Conservation (phyloP, 2,113 vertebrate genomes). For the Nanorana parkeri region DNA sequence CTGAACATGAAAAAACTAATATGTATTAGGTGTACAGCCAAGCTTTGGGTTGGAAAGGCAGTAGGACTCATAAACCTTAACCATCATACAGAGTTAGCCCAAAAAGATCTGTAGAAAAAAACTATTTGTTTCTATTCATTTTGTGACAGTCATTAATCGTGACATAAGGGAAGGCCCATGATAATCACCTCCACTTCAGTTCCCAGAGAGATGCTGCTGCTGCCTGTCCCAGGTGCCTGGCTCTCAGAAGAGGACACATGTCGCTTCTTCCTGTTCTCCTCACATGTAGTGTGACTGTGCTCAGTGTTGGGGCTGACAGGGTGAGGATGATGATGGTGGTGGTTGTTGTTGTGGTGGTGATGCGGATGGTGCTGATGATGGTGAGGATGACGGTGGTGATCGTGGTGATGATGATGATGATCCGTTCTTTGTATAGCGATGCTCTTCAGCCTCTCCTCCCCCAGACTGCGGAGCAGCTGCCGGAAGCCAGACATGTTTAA, state of each 20-base stretch:
- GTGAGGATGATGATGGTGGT: conserved; percentile 36
- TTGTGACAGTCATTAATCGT: too few relatives aligned
- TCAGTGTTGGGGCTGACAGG: not conserved
- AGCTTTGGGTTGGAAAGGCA: too few relatives aligned
- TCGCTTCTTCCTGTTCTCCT: conserved; percentile 62
- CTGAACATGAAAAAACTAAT: too few relatives aligned
- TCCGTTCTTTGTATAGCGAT: not conserved
- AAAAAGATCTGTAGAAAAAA: too few relatives aligned
- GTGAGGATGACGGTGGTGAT: conserved; percentile 45
- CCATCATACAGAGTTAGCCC: too few relatives aligned
- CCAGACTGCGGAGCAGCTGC: conserved; percentile 84
- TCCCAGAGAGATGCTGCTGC: not conserved
- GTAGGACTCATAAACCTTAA: too few relatives aligned
- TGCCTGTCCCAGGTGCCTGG: not conserved
- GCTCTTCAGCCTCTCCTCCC: conserved; percentile 75
- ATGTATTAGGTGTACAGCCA: too few relatives aligned
- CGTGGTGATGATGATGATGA: conserved; percentile 30
- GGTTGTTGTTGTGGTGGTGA: conserved; percentile 56
- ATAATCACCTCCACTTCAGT: conserved; percentile 1
- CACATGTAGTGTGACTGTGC: conserved; percentile 62
- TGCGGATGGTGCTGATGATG: conserved; percentile 67
- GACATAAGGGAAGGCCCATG: not conserved
- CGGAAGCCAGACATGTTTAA: conserved; percentile 86
- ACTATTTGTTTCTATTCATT: too few relatives aligned
- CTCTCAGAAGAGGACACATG: not conserved